Conservation (phyloP, 2,113 vertebrate genomes). For the Panthera uncia region DNA sequence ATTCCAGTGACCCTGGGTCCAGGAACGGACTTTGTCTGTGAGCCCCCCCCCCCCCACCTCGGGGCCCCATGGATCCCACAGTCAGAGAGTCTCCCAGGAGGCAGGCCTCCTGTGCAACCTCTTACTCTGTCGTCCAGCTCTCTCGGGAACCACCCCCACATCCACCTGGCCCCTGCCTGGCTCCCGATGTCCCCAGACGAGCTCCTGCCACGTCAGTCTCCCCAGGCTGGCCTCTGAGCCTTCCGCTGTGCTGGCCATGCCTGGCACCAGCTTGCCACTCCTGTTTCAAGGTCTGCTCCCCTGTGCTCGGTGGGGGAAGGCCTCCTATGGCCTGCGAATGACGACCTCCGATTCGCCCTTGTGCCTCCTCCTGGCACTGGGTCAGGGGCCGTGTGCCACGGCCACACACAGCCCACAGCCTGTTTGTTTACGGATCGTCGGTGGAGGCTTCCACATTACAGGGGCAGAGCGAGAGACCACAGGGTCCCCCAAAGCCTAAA, state of each 20-base stretch:
- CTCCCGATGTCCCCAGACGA: background rate
- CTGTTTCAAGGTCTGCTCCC: background rate
- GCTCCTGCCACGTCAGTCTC: fast-evolving
- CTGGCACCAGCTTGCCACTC: background rate
- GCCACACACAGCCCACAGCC: background rate
- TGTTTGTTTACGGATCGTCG: fast-evolving
- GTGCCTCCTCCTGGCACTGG: fast-evolving
- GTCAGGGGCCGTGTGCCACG: fast-evolving
- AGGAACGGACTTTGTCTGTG: background rate
- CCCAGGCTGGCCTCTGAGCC: fast-evolving
- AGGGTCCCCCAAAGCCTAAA: background rate
- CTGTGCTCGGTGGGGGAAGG: background rate
- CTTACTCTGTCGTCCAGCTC: background rate
- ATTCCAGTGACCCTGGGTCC: background rate
- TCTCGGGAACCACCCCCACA: background rate
- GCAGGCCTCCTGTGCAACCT: background rate
- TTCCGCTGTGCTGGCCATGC: fast-evolving
- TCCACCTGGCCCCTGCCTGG: too few relatives aligned
- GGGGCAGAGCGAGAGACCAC: background rate
- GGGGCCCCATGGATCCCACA: background rate
- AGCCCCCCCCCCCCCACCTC: background rate
- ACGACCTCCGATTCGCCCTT: background rate
- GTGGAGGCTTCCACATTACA: fast-evolving
- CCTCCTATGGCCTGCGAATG: background rate
- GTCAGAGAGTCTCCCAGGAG: background rate